Evolutionary conservation across 2,888 invertebrate genomes (phyloP), one percentile per base, ranked within the genome.

Genomic region (Epistrophe eligans): DNA sequence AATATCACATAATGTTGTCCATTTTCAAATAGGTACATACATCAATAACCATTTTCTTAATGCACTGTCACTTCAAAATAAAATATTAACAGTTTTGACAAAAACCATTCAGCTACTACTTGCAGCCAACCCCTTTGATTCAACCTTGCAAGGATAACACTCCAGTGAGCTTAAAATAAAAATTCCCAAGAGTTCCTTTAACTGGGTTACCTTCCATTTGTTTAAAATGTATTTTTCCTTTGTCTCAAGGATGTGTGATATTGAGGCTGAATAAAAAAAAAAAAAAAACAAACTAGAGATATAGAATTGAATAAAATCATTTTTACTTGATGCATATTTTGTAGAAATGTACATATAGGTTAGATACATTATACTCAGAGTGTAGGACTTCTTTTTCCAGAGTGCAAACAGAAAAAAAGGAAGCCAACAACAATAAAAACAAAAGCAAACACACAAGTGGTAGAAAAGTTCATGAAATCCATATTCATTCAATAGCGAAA

Each of bases 141-240:
- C 32, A 48, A 66, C 64, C 64, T 48, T 66, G 64, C 43, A 45
- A 66, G 45, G 11, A 58, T 58, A 58, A 13, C 35, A 58, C 57
- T 57, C 7, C 13, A n/a, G n/a, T 57, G 32, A 60, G 40, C 13
- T 40, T 2, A 64, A 28, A 58, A 19, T n/a, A n/a, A 19, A 9
- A 62, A 66, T 11, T 28, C 32, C 43, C 32, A 32, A 45, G 64
- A 45, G 64, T 45, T 48, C 6, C 32, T 32, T 45, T 17, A 48
- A 66, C 45, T 28, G 45, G 45, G 64, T 66, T 45, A 45, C 45
- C 64, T 66, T 66, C n/a, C 17, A 28, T 66, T 40, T 43, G 24
- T 62, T 62, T 43, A 11, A 58, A 58, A 58, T 58, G 58, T 62
- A 43, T 24, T 15, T 62, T 62, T 15, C 15, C 43, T 43, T 62